A percentile compares a stretch with the other conserved stretches of the same genome.
Evolutionary conservation across 1,140 invertebrate species (phyloP).

Genomic region (Aphidius ervi): DNA sequence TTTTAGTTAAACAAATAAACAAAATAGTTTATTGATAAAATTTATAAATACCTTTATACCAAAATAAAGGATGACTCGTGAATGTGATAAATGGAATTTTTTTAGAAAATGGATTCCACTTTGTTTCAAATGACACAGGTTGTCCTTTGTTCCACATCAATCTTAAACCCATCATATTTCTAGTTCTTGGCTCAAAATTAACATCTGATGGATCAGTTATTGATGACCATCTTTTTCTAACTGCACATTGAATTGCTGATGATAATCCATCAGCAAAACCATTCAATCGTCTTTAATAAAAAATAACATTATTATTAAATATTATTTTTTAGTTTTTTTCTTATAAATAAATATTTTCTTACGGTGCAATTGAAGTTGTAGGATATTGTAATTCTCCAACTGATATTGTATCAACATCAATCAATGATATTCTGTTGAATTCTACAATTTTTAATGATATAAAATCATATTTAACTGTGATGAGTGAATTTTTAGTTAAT

Average conservation of each 20-base stretch:
- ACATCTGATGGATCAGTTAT: slow-evolving; percentile 53
- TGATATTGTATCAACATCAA: slow-evolving; percentile 66
- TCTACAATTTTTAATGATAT: slow-evolving; percentile 71
- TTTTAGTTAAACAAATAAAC: slow-evolving; percentile 9
- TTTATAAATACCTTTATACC: slow-evolving; percentile 64
- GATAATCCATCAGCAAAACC: slow-evolving; percentile 68
- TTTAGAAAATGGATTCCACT: slow-evolving; percentile 82
- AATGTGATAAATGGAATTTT: slow-evolving; percentile 76
- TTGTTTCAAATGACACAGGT: slow-evolving; percentile 64
- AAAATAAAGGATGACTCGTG: slow-evolving; percentile 75
- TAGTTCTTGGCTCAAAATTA: slow-evolving; percentile 63
- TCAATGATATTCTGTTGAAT: slow-evolving; percentile 62
- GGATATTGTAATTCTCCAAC: slow-evolving; percentile 78
- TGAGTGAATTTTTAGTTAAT: slow-evolving; percentile 65
- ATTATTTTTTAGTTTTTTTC: slow-evolving; percentile 9
- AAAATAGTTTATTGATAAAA: slow-evolving; percentile 4
- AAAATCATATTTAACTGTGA: slow-evolving; percentile 80
- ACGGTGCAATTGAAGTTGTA: slow-evolving; percentile 73
- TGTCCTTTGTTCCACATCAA: slow-evolving; percentile 72
- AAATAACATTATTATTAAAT: slow-evolving; percentile 17
- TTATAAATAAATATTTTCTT: slow-evolving; percentile 47
- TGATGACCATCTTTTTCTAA: slow-evolving; percentile 58
- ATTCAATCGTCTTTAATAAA: slow-evolving; percentile 59
- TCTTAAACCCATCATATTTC: slow-evolving; percentile 69
- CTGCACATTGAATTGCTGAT: slow-evolving; percentile 64